Evolutionary conservation across 2,113 vertebrate genomes (phyloP).

Genomic region (Caranx ignobilis): DNA sequence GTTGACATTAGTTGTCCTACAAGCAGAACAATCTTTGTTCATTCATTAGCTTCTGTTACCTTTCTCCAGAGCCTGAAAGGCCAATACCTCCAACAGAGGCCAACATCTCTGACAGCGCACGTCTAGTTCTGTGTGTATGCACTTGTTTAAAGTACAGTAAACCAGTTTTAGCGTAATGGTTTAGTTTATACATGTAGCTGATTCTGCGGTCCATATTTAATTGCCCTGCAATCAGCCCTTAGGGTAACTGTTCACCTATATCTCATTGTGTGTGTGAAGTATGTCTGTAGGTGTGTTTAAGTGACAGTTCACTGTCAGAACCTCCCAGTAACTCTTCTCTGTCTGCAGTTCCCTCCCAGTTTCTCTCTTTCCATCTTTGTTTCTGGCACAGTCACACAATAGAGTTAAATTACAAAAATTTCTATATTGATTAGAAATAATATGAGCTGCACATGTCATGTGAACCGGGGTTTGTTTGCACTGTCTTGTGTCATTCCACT

Average conservation of each 20-base stretch:
- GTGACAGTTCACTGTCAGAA: background rate
- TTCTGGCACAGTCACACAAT: too few species aligned
- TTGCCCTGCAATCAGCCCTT: background rate
- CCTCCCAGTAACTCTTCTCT: background rate
- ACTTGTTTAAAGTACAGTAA: background rate
- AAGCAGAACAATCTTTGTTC: constrained; percentile 33
- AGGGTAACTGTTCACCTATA: background rate
- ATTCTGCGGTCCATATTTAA: background rate
- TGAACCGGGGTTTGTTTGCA: background rate
- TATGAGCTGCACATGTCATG: background rate
- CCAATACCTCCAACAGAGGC: background rate
- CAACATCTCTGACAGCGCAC: background rate
- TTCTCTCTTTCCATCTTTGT: background rate
- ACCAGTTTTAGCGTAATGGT: background rate
- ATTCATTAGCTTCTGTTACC: constrained; percentile 29
- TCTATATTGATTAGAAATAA: background rate
- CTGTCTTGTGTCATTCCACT: background rate
- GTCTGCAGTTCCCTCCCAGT: background rate
- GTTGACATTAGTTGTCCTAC: constrained; percentile 45
- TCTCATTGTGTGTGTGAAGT: background rate
- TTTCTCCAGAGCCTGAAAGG: too few species aligned
- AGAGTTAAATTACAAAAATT: background rate
- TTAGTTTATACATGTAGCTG: background rate
- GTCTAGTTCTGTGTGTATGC: background rate
- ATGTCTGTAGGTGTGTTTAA: background rate